Conservation (phyloP, 2,113 vertebrate species). For the Theristicus caerulescens region DNA sequence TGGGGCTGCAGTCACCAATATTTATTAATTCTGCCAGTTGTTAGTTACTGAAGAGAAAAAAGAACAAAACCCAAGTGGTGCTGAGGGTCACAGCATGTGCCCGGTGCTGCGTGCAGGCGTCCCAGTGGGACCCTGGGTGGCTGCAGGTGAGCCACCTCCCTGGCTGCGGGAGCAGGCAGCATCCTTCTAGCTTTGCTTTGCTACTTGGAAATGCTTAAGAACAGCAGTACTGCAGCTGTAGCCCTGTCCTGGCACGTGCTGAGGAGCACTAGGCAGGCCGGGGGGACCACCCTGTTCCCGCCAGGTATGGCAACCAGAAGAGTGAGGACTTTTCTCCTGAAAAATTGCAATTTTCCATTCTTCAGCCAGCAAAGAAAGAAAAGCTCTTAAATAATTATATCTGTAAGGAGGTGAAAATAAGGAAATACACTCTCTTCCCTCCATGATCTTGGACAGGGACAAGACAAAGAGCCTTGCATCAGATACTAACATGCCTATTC, state of each 20-base stretch:
- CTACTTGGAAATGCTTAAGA: neutral
- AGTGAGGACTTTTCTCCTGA: neutral
- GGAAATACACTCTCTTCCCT: neutral
- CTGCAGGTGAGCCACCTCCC: neutral
- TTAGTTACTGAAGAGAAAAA: neutral
- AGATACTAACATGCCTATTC: neutral
- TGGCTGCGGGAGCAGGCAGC: neutral
- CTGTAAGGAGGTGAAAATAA: neutral
- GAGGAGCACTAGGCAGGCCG: neutral
- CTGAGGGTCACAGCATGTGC: neutral
- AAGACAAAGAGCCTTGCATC: neutral
- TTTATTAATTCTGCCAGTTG: neutral
- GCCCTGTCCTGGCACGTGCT: accelerated
- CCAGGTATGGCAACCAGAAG: accelerated
- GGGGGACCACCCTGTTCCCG: neutral
- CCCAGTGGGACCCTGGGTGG: neutral
- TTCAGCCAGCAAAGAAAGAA: neutral
- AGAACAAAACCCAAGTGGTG: accelerated
- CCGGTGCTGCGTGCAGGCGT: accelerated
- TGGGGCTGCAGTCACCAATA: neutral
- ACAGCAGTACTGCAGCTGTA: accelerated
- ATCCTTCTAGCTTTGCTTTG: neutral
- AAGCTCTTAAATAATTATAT: neutral
- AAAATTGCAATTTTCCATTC: neutral
- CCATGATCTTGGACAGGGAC: accelerated